phyloP scores from a whole-genome alignment of 2,888 invertebrate species.

The Helicoverpa assulta region DNA sequence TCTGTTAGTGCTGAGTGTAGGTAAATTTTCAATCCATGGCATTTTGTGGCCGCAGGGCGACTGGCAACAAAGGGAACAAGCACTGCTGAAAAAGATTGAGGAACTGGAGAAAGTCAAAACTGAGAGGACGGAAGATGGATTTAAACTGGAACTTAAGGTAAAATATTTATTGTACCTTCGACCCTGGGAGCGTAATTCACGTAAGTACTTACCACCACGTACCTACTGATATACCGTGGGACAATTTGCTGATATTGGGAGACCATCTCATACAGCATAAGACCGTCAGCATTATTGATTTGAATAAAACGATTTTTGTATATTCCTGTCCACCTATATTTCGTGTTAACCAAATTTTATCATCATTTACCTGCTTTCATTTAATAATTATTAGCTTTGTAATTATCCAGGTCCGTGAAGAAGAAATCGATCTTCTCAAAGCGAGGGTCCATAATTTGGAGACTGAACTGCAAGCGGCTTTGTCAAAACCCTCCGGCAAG shows the following conservation, averaged over 20 bases:
- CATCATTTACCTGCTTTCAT: no score
- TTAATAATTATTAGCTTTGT: no score
- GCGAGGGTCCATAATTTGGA: slow-evolving; percentile 86
- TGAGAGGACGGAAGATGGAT: slow-evolving; percentile 78
- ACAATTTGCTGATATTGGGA: no score
- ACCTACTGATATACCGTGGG: no score
- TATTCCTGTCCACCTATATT: no score
- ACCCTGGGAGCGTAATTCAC: no score
- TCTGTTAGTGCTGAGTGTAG: no score
- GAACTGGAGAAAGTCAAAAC: slow-evolving; percentile 80
- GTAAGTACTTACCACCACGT: no score
- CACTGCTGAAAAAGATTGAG: slow-evolving; percentile 83
- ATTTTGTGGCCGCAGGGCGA: slow-evolving; percentile 70
- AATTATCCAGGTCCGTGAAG: slow-evolving; percentile 83
- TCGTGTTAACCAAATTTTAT: no score
- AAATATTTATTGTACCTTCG: neutral
- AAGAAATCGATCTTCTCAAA: slow-evolving; percentile 88
- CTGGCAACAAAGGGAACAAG: slow-evolving; percentile 82
- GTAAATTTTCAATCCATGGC: neutral
- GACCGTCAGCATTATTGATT: no score
- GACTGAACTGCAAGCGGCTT: slow-evolving; percentile 85
- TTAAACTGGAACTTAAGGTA: slow-evolving; percentile 83
- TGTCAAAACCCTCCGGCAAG: slow-evolving; percentile 85
- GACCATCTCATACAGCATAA: no score
- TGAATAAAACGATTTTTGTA: no score